Percentiles rank a stretch among this genome's conserved stretches.
These are phyloP conservation scores for Glossophaga mutica DNA, from an alignment of 2,797 vertebrate species.

Conservation along the genomic window DNA sequence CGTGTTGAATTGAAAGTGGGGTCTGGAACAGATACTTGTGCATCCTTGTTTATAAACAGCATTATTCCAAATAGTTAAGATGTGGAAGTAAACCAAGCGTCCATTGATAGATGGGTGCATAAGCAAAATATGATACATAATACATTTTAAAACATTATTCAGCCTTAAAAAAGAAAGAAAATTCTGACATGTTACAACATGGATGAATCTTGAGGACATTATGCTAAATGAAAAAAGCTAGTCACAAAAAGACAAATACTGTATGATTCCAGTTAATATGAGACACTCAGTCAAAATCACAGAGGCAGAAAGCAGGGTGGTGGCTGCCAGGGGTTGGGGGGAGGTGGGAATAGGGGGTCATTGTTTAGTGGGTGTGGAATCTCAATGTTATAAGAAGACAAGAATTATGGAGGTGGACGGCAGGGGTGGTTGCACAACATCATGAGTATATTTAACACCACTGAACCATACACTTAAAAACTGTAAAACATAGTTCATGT, in stretches of 20 bases:
- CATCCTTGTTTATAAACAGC: background rate
- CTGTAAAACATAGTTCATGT: background rate
- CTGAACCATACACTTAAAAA: background rate
- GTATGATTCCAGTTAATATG: background rate
- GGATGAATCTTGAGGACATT: background rate
- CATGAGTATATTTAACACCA: background rate
- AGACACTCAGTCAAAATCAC: background rate
- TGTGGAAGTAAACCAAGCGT: background rate
- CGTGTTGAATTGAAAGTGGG: background rate
- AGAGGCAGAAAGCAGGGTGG: background rate
- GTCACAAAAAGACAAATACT: background rate
- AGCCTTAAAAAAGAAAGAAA: background rate
- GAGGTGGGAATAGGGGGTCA: background rate
- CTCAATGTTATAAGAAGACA: background rate
- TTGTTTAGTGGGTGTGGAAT: background rate
- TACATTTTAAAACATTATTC: background rate
- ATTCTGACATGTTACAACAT: background rate
- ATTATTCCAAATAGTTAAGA: background rate
- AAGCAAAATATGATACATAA: background rate
- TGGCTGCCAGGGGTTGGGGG: background rate
- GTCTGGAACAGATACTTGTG: background rate
- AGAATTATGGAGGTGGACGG: background rate
- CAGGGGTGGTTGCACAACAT: background rate
- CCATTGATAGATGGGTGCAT: background rate
- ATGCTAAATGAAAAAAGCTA: background rate